Evolutionary conservation across 1,140 invertebrate species (phyloP), one percentile per base, ranked within the genome.

Genomic region (Neomicropteryx cornuta): DNA sequence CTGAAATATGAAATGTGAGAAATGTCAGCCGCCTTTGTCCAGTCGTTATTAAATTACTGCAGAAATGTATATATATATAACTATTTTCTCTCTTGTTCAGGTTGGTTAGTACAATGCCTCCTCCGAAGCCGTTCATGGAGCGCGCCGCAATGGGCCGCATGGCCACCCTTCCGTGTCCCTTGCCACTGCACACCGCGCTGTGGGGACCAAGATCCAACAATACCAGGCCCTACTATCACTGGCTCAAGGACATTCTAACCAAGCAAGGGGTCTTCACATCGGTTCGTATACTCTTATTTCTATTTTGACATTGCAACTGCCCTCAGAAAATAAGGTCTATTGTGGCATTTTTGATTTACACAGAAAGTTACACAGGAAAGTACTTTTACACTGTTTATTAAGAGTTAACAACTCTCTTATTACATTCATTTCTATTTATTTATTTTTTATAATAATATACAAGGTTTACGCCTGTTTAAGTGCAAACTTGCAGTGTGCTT

Each of bases 181-280:
- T 44, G 56, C 70, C 72, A 38, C 53, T 75, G 6, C 70, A 74
- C 50, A 69, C 70, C 1, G 44, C 73, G 2, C 44, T 74, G 0
- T 75, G 72, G 76, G 54, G 68, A 30, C 76, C 84, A 17, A 57
- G 84, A 28, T 68, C 82, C 28, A 72, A 72, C 37, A 75, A 83
- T 56, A 81, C 83, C 60, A 66, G 66, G 43, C 73, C 75, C 11
- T 87, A 82, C 60, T 73, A 71, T 46, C 70, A 74, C 2, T 87
- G 82, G 83, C 64, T 75, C 17, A 70, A 86, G 70, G 86, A 90
- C 53, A 82, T 77, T 37, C 67, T 91, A n/a, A 83, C 88, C 3
- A 90, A 91, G 53, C 88, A 92, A 73, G 87, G 87, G 31, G 76
- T 90, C 71, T 88, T 82, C 38, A 83, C 81, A 0, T 79, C 82